phyloP scores from a whole-genome alignment of 2,797 vertebrate species.

The Cynopterus sphinx region DNA sequence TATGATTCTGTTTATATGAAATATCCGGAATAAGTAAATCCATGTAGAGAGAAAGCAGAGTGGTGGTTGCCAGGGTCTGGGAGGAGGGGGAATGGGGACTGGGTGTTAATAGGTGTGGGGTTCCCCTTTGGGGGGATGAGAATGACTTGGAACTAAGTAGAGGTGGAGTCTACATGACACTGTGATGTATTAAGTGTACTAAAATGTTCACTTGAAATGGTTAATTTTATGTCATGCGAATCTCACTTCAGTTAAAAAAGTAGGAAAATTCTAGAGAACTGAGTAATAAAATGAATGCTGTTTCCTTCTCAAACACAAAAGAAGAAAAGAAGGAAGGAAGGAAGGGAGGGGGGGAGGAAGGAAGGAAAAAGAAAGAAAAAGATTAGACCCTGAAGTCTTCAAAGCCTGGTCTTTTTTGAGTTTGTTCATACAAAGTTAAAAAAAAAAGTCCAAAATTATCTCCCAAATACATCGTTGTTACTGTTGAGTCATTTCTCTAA shows the following conservation, averaged over 20 bases:
- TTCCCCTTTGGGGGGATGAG: background rate
- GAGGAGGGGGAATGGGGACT: accelerated
- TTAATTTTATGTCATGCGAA: background rate
- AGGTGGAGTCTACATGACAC: accelerated
- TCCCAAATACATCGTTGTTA: background rate
- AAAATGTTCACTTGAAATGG: background rate
- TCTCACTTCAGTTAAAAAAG: background rate
- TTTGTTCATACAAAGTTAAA: background rate
- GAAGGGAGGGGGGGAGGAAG: background rate
- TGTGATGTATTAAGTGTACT: accelerated
- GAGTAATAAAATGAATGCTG: background rate
- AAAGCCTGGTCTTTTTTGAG: background rate
- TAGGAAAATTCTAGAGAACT: background rate
- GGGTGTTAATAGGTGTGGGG: accelerated
- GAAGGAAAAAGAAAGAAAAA: background rate
- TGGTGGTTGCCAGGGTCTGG: background rate
- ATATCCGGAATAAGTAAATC: background rate
- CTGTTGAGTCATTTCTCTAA: background rate
- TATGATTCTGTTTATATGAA: background rate
- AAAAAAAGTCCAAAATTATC: background rate
- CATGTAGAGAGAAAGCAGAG: background rate
- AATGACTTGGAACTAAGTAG: too few relatives aligned
- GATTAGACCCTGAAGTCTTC: background rate
- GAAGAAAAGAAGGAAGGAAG: background rate
- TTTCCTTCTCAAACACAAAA: background rate